Evolutionary conservation across 2,113 vertebrate species (phyloP), one percentile per base, ranked within the genome.

Genomic region (Oncorhynchus nerka): DNA sequence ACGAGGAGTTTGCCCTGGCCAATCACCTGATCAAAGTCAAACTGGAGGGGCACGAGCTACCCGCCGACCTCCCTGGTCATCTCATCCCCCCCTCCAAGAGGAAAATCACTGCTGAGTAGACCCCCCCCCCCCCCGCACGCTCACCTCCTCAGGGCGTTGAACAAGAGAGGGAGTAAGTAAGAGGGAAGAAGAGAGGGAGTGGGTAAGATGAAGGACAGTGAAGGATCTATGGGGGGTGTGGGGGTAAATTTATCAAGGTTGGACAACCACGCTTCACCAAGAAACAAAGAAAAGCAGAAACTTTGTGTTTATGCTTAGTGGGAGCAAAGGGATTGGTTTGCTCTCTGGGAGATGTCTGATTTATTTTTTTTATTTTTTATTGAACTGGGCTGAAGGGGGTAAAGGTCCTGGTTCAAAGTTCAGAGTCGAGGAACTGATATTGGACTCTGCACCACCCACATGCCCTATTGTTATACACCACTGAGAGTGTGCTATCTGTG

Each of bases 11-110:
- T 73, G 98, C 98, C 0, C 89, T 99, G 90, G 98, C 98, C 49
- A 99, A 99, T 88, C 98, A 99, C 87, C 95, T 99, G 84, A 99
- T 99, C 79, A 99, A 98, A 87, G 95, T 99, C 83, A 99, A 99
- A 92, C 89, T 99, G 86, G 98, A 99, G 85, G 98, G 98, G 73
- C 98, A 99, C 0, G 98, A 99, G 92, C 92, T 99, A 70, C 98
- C 97, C 28, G 93, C 89, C 0, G 98, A 99, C 28, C 94, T 99
- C 68, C 98, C 98, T 0, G 87, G 93, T 69, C 98, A 99, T 83
- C 95, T 99, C 70, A 82, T 99, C 76, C 98, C 98, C 59, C 98
- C 98, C 0, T 95, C 96, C 68, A 99, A 99, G 89, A 94, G 97
- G 91, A 99, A 99, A 94, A 81, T 96, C 49, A n/a, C 87, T 0